Conservation (phyloP, 2,113 vertebrate species). For the Castor canadensis region DNA sequence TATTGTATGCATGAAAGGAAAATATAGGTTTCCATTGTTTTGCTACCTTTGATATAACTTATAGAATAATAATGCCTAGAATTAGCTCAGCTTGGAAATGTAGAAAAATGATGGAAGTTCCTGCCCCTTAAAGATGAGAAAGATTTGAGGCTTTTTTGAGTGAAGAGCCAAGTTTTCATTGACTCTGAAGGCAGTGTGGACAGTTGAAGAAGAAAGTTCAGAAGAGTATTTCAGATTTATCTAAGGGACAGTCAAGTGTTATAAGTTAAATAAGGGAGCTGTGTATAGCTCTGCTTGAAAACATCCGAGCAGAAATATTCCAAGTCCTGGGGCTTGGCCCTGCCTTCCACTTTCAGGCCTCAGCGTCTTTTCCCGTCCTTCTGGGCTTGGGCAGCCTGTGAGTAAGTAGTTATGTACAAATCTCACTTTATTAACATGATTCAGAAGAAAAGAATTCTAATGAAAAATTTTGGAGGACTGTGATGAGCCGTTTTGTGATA, state of each 20-base stretch:
- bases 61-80: neutral
- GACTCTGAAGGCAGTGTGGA: neutral
- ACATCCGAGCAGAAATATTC: neutral
- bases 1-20: neutral
- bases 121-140: neutral
- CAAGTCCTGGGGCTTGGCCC: neutral
- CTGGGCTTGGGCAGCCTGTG: slow-evolving; percentile 43
- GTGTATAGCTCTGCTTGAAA: slow-evolving; percentile 34
- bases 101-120: neutral
- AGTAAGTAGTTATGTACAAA: slow-evolving; percentile 62
- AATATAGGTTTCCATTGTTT: neutral
- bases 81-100: neutral
- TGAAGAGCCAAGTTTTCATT: neutral
- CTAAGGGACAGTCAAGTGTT: neutral
- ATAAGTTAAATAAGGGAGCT: slow-evolving; percentile 14
- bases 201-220: neutral
- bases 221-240: neutral
- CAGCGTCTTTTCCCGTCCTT: neutral
- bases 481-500: slow-evolving; percentile 60
- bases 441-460: slow-evolving; percentile 84
- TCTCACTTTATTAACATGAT: slow-evolving; percentile 78
- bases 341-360: neutral
- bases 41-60: slow-evolving; percentile 5
- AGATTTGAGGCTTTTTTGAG: neutral
- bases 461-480: slow-evolving; percentile 73